These are phyloP conservation scores for Mystacides longicornis DNA, from an alignment of 2,888 invertebrate genomes.

Conservation along the genomic window DNA sequence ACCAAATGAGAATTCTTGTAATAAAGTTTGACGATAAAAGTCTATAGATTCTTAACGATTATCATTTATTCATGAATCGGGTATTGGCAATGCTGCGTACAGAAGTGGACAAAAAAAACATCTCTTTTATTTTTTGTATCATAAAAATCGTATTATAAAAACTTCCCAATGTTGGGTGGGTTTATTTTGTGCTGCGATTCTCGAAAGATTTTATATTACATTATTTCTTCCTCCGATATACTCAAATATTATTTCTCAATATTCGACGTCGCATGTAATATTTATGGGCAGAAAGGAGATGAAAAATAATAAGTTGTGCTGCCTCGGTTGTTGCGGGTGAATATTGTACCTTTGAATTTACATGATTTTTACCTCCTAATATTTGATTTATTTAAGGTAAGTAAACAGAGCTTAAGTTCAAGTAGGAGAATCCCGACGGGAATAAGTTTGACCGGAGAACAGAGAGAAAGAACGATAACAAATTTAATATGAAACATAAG, in stretches of 20 bases:
- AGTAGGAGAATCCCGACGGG: slow-evolving; percentile 15
- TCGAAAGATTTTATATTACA: slow-evolving; percentile 3
- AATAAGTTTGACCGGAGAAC: slow-evolving; percentile 24
- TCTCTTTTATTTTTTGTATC: too few species aligned
- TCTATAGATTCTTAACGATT: too few species aligned
- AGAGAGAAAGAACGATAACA: slow-evolving; percentile 22
- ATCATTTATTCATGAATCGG: too few species aligned
- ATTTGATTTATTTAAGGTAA: slow-evolving; percentile 22
- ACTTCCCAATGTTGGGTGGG: too few species aligned
- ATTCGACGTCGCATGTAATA: neutral
- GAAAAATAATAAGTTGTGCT: neutral
- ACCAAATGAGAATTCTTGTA: slow-evolving; percentile 12
- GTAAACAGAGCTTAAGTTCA: slow-evolving; percentile 19
- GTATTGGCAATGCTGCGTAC: too few species aligned
- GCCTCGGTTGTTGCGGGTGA: neutral
- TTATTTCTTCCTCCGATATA: neutral
- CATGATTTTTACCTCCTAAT: slow-evolving; percentile 17
- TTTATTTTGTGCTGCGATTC: slow-evolving; percentile 5
- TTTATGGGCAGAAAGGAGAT: neutral
- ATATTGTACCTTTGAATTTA: slow-evolving; percentile 19
- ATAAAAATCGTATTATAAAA: too few species aligned
- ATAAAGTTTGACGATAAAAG: slow-evolving; percentile 13
- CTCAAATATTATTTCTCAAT: neutral
- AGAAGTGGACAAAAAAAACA: too few species aligned
- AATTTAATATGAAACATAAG: slow-evolving; percentile 21